Evolutionary conservation across 1,140 invertebrate genomes (phyloP), one percentile per base, ranked within the genome.

Genomic region (Cydia amplana): DNA sequence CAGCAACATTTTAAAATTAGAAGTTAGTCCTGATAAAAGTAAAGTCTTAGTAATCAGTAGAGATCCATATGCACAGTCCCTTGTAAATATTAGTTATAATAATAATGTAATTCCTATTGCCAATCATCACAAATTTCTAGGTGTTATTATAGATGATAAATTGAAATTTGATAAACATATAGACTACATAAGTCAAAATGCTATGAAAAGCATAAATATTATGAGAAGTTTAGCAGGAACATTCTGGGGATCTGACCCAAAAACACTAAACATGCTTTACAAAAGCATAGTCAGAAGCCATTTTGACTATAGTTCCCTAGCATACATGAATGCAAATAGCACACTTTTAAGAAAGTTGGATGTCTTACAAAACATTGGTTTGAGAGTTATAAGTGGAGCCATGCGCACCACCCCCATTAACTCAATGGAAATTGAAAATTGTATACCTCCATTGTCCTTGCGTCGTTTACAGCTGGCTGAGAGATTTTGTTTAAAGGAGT

Each of bases 191-290:
- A 60, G 32, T 73, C 60, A 72, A 36, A 79, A 75, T 46, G 75
- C 78, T 64, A 49, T 55, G 6, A 77, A 73, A 73, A 46, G 75
- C 16, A 74, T 79, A 14, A 79, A 79, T 73, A 65, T 79, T 20
- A 36, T 76, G 20, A 78, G 77, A 76, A 40, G 28, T 75, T 55
- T 76, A 60, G 43, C 73, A 51, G 78, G 75, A 10, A 67, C 36
- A 72, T 74, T 74, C 46, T 80, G 72, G 78, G 78, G 76, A 51
- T 77, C 78, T 25, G 75, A 77, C 73, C 75, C 78, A 14, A 77
- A 77, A 74, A 67, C 73, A 12, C 10, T 43, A 12, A 43, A 43
- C 43, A 43, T 43, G 43, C 43, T 76, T 16, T 77, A 77, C 60
- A 74, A 74, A 28, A 77, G 76, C 36, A 73, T 78, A 65, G 74